Base-by-base conservation (phyloP, 2,797 vertebrate species). In the Phoeniculus purpureus region DNA sequence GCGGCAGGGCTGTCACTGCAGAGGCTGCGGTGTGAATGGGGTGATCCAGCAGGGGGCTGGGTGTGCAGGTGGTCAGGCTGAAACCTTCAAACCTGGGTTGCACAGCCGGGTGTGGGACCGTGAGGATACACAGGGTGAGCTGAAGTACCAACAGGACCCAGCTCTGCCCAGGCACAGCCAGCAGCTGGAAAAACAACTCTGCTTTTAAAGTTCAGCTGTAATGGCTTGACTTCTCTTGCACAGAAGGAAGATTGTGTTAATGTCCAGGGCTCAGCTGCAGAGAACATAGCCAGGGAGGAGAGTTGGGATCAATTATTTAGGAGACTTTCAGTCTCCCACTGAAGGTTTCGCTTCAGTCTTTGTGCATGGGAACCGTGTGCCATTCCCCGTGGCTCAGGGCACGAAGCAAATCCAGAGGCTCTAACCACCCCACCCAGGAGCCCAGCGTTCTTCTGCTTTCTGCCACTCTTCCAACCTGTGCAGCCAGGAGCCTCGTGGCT, bases 1-100 rank as follows among this genome's bases (percentile, higher is more conserved):
- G n/a, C n/a, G n/a, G n/a, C 0, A 0, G 47, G 15, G 8, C 25
- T 4, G 26, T 2, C 2, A 5, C 51, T 15, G 29, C 7, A 15
- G 65, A 52, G 68, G 40, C 27, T 2, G 45, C 10, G 7, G 12
- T 10, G 4, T 4, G 4, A 45, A 31, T n/a, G 58, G 12, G 14
- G 11, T 8, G 75, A 26, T 1, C 5, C 71, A 59, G 47, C 37
- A 22, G 12, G 1, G 16, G 16, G 37, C 3, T 43, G 55, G 34
- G 48, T 7, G 23, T 22, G 34, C 29, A 6, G 0, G 1, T 3
- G 8, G 25, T 25, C 79, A 78, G 73, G 40, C 17, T 6, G 7
- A 72, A 56, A 37, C 29, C 48, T 51, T 55, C 40, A 20, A 29
- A 15, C 1, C 0, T 2, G 7, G 64, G 17, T 16, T 40, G 45